Evolutionary conservation across 2,888 invertebrate genomes (phyloP).

Genomic region (Drosophila formosana): DNA sequence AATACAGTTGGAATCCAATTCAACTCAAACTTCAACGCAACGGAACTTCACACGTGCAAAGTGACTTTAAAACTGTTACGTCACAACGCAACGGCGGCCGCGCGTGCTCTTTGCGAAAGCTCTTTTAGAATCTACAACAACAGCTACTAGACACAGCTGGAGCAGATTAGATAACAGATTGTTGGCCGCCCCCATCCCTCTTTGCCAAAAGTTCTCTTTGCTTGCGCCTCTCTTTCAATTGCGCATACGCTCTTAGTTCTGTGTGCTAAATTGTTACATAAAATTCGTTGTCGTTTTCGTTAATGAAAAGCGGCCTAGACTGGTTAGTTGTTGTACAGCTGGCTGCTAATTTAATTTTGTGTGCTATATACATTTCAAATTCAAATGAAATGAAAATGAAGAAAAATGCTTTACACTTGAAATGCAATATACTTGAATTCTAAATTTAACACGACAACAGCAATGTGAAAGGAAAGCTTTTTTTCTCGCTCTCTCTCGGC

Average conservation of each 20-base stretch:
- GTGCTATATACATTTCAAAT: constrained; percentile 14
- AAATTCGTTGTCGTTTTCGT: constrained; percentile 42
- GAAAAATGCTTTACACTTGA: background rate
- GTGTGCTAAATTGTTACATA: constrained; percentile 63
- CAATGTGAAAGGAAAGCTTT: constrained; percentile 32
- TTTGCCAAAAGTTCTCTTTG: constrained; percentile 17
- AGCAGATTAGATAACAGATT: constrained; percentile 67
- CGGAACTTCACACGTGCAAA: constrained; percentile 34
- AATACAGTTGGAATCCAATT: no score
- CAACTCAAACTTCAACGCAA: background rate
- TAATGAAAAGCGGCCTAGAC: constrained; percentile 51
- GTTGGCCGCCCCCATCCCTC: background rate
- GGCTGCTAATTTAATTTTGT: constrained; percentile 60
- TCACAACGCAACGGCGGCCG: constrained; percentile 57
- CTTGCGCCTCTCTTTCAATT: background rate
- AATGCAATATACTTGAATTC: constrained; percentile 54
- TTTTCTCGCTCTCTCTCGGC: background rate
- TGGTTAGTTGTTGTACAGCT: background rate
- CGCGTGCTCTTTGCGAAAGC: constrained; percentile 63
- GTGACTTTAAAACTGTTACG: constrained; percentile 53
- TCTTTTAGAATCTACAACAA: constrained; percentile 21
- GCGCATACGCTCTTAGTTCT: constrained; percentile 14
- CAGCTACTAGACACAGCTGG: constrained; percentile 18
- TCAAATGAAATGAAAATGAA: constrained; percentile 9
- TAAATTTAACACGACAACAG: constrained; percentile 58